Evolutionary conservation across 1,140 invertebrate species (phyloP), one percentile per base, ranked within the genome.

Genomic region (Psix sp.): DNA sequence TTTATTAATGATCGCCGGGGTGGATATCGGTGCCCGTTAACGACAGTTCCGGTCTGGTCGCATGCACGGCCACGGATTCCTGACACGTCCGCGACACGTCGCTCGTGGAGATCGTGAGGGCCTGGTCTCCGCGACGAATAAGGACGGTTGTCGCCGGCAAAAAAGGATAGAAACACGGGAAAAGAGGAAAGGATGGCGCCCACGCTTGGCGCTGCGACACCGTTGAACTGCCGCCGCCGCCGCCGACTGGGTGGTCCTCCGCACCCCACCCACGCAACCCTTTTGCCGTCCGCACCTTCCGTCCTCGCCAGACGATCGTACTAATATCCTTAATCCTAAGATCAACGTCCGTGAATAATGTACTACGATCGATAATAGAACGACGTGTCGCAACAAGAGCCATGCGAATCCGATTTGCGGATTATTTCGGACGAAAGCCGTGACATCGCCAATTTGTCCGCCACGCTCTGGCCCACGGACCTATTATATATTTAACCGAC

Each of bases 221-320:
- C 79, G 80, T 74, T 82, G 77, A 83, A 76, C n/a, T n/a, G n/a
- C n/a, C n/a, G 80, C 77, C 77, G 79, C 82, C 79, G 82, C 85
- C 84, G 86, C 84, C 68, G 80, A 63, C 83, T 87, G 86, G 86
- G 86, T 87, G 86, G 86, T 87, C 86, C 81, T 77, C 70, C 43
- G 75, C 71, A 76, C 80, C 81, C 80, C 84, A 84, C 84, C 82
- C 82, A 77, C 79, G 77, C 77, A 77, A 76, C 77, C 77, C 74
- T 82, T 79, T 51, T 60, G 52, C 77, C 40, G 76, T 76, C 79
- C 80, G 75, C 80, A 83, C 74, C 77, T 77, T 77, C 57, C 59
- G 60, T 70, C 66, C 26, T 54, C 45, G 45, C 52, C 48, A 46
- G 75, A 62, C 66, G 70, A 66, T 26, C 42, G 16, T 74, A 77